phyloP scores from a whole-genome alignment of 2,113 vertebrate species.

The Coturnix japonica region DNA sequence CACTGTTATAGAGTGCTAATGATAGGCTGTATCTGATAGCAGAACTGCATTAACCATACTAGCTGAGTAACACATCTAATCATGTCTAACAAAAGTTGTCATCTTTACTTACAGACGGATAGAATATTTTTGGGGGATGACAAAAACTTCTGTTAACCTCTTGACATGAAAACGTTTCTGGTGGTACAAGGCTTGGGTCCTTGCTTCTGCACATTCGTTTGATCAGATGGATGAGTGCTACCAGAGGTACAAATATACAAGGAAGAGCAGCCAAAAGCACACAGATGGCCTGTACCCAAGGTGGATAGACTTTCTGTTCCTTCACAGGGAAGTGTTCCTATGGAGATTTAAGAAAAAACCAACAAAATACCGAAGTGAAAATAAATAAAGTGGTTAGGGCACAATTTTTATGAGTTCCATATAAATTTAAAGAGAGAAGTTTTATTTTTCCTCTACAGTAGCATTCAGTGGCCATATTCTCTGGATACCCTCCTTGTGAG shows the following conservation, averaged over 20 bases:
- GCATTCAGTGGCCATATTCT: not conserved
- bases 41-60: not conserved
- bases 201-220: not conserved
- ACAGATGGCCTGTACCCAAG: slow-evolving; percentile 83
- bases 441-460: not conserved
- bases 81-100: not conserved
- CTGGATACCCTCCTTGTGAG: not conserved
- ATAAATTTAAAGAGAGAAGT: not conserved
- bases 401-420: not conserved
- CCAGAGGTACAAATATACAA: slow-evolving; percentile 75
- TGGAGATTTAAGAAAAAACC: not conserved
- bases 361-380: not conserved
- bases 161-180: slow-evolving; percentile 24
- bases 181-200: not conserved
- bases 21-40: not conserved
- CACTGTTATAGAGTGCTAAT: not conserved
- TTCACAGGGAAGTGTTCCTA: slow-evolving; percentile 83
- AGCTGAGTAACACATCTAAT: not conserved
- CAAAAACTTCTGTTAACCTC: not conserved
- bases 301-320: slow-evolving; percentile 79
- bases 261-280: slow-evolving; percentile 78
- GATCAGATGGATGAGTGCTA: slow-evolving; percentile 73
- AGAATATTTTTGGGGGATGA: not conserved
- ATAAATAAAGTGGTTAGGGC: not conserved
- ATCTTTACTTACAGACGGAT: not conserved